Base-by-base conservation (phyloP, 2,113 vertebrate species). In the Onychostoma macrolepis region DNA sequence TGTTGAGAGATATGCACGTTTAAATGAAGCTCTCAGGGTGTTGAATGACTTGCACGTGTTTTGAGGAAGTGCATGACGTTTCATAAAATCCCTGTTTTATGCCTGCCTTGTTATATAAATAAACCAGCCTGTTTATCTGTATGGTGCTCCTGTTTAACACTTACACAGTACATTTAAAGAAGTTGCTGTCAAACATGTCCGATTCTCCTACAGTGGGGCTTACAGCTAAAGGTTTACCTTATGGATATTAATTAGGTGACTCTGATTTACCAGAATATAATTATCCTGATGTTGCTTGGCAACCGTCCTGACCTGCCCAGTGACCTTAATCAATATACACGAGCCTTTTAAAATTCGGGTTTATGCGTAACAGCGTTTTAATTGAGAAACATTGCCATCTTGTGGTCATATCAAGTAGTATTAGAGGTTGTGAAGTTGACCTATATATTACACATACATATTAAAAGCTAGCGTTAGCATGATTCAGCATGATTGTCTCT, bases 41-140 rank as follows among this genome's bases (percentile, higher is more conserved):
- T 72, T 56, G 17, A 28, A 33, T 45, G 12, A 36, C 48, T 74
- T n/a, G 72, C 30, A 86, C 10, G 7, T 77, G 36, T 28, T 36
- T n/a, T 13, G 30, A 36, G 33, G 8, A 38, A 12, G 30, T 8
- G 76, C 76, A 79, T 56, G 76, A 79, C 28, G 9, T 53, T 43
- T 75, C n/a, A 28, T 17, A 28, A 15, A 45, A 15, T 41, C 26
- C 15, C 56, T 75, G 41, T 78, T 45, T 28, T 30, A 43, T 41
- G 75, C 78, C 38, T 38, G 80, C 50, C 38, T 88, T 79, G 48
- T 30, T 13, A 83, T 85, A 72, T 41, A 79, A 88, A 83, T 83
- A 88, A 88, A 88, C 84, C 67, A 71, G 69, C 78, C 5, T 85
- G 83, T 38, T 80, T 15, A 36, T 28, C 81, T 43, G 67, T 50